phyloP scores from a whole-genome alignment of 2,113 vertebrate genomes.

The Megaceryle maxima region DNA sequence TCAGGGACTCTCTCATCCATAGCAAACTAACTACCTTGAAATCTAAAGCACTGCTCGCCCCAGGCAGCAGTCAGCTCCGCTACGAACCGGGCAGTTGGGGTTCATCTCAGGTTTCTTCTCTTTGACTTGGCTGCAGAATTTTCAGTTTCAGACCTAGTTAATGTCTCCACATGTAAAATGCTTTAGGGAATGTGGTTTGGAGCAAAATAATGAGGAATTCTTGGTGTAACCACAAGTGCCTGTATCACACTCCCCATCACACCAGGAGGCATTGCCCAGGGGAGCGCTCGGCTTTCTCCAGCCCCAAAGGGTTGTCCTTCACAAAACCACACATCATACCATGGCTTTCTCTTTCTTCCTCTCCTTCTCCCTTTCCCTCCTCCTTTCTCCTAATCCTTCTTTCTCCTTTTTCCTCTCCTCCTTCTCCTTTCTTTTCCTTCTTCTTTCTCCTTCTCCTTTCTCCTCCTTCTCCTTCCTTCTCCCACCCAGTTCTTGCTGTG shows the following conservation, averaged over 20 bases:
- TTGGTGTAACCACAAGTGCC: too few relatives aligned
- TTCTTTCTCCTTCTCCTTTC: too few relatives aligned
- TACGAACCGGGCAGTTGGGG: neutral
- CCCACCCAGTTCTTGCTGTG: neutral
- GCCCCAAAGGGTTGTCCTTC: neutral
- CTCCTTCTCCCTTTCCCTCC: too few relatives aligned
- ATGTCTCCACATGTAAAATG: neutral
- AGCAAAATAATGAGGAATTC: too few relatives aligned
- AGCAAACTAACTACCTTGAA: neutral
- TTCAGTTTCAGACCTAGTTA: neutral
- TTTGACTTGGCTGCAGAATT: neutral
- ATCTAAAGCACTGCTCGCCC: accelerated
- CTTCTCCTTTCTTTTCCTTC: too few relatives aligned
- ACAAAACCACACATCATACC: neutral
- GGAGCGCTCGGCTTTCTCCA: neutral
- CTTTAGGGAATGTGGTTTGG: neutral
- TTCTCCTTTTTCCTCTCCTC: too few relatives aligned
- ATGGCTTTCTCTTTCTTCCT: neutral
- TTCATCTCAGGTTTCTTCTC: neutral
- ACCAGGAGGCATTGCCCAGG: too few relatives aligned
- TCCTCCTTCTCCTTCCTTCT: too few relatives aligned
- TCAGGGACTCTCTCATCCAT: neutral
- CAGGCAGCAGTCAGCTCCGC: neutral
- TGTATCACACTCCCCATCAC: too few relatives aligned
- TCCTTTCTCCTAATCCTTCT: too few relatives aligned